phyloP scores from a whole-genome alignment of 1,140 invertebrate genomes.

The Drosophila sp. region DNA sequence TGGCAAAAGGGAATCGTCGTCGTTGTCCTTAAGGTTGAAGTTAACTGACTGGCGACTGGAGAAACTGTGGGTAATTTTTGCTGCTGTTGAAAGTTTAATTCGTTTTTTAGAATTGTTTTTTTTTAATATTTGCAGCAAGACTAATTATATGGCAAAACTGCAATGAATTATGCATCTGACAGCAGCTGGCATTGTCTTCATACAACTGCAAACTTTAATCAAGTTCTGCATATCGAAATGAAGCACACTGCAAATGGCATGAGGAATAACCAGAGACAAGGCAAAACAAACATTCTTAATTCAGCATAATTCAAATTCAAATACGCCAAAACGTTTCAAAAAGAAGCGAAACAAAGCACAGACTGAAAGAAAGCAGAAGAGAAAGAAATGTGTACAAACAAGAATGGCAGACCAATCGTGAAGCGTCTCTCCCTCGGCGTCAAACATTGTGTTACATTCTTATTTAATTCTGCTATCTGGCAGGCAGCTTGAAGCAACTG shows the following conservation, averaged over 20 bases:
- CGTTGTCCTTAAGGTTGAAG: constrained; percentile 55
- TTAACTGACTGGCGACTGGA: constrained; percentile 31
- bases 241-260: constrained; percentile 26
- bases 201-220: constrained; percentile 71
- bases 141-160: constrained; percentile 78
- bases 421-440: neutral
- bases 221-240: constrained; percentile 77
- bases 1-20: constrained; percentile 41
- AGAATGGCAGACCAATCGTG: constrained; percentile 20
- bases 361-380: constrained; percentile 1
- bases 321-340: constrained; percentile 59
- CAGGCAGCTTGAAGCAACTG: constrained; percentile 29
- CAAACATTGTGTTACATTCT: constrained; percentile 80
- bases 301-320: constrained; percentile 81
- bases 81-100: constrained; percentile 77
- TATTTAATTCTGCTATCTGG: constrained; percentile 79
- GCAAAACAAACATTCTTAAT: constrained; percentile 74
- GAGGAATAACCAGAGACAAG: constrained; percentile 46
- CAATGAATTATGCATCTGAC: constrained; percentile 78
- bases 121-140: constrained; percentile 16
- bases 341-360: constrained; percentile 6
- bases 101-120: constrained; percentile 65
- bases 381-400: constrained; percentile 11
- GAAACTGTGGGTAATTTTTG: constrained; percentile 38
- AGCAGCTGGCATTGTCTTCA: constrained; percentile 63